phyloP scores from a whole-genome alignment of 2,888 invertebrate species.

The Gordius sp. region DNA sequence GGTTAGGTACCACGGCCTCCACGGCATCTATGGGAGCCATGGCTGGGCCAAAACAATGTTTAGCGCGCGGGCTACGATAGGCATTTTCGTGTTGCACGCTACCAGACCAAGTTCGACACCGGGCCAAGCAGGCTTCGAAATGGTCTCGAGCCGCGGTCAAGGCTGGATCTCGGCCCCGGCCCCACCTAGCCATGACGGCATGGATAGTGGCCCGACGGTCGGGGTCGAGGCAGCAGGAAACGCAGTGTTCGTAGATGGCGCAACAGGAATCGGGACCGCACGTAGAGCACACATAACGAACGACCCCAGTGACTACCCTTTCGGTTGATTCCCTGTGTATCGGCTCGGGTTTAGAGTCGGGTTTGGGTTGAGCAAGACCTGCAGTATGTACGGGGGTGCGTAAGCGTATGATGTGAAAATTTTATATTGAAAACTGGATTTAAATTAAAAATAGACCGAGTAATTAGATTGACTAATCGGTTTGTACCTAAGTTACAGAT shows the following conservation, averaged over 20 bases:
- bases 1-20: not conserved
- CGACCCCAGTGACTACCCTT: too few relatives aligned
- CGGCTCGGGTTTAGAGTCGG: not conserved
- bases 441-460: too few relatives aligned
- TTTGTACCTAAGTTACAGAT: too few relatives aligned
- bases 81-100: conserved; percentile 6
- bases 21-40: not conserved
- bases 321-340: too few relatives aligned
- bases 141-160: not conserved
- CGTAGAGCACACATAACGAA: not conserved
- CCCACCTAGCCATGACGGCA: not conserved
- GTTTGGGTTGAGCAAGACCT: not conserved
- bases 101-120: not conserved
- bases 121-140: conserved; percentile 4
- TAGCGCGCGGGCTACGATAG: not conserved
- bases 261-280: not conserved
- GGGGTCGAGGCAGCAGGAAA: not conserved
- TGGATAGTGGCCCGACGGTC: not conserved
- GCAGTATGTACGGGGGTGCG: too few relatives aligned
- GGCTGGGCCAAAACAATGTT: not conserved
- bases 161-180: not conserved
- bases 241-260: not conserved
- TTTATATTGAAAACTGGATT: too few relatives aligned
- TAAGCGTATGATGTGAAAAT: too few relatives aligned
- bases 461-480: too few relatives aligned